Conservation (phyloP, 2,113 vertebrate genomes). For the Noctilio leporinus region DNA sequence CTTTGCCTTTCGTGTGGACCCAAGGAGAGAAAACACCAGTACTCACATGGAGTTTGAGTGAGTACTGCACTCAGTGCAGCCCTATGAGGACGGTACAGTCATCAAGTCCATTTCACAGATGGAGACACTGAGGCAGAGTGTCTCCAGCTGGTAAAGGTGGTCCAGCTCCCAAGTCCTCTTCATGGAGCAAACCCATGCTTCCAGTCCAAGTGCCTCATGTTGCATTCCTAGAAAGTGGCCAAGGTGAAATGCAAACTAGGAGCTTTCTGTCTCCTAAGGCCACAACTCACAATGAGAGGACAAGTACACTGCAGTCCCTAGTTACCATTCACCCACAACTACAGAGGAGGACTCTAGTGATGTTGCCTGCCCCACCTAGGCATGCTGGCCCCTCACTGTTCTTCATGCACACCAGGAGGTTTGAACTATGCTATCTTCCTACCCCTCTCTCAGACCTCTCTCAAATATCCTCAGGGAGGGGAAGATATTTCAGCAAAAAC, state of each 20-base stretch:
- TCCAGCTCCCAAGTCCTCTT: neutral
- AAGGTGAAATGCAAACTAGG: rapidly evolving
- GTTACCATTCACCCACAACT: neutral
- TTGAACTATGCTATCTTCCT: neutral
- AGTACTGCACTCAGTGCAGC: rapidly evolving
- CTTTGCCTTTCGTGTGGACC: neutral
- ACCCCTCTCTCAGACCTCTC: neutral
- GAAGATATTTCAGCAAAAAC: neutral
- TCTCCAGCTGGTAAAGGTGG: neutral
- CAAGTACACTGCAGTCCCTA: rapidly evolving
- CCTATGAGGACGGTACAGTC: neutral
- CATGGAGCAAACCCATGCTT: neutral
- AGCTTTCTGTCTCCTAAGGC: neutral
- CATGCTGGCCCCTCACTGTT: neutral
- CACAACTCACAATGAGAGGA: neutral
- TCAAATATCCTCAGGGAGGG: no score
- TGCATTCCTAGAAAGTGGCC: neutral
- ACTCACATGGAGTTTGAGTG: neutral
- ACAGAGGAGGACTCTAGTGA: neutral
- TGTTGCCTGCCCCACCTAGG: rapidly evolving
- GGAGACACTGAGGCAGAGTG: neutral
- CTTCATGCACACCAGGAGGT: neutral
- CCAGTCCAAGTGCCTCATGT: neutral
- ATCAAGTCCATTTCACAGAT: neutral
- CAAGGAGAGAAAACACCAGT: neutral